Conservation (phyloP, 2,888 invertebrate genomes). For the Antitype chi region DNA sequence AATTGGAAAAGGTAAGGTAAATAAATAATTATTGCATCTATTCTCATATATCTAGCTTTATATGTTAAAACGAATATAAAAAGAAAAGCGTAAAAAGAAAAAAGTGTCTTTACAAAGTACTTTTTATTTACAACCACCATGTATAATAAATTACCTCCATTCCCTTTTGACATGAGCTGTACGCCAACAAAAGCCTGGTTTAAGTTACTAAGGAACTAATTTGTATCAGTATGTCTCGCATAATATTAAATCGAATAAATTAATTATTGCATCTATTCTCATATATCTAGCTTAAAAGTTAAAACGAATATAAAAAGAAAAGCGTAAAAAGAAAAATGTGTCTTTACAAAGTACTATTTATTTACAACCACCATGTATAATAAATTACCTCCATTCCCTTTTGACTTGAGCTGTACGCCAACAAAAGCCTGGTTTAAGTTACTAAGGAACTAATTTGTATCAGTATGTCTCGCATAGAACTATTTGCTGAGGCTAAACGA, state of each 20-base stretch:
- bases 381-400: constrained; percentile 40
- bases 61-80: constrained; percentile 12
- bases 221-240: constrained; percentile 53
- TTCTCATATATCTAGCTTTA: constrained; percentile 25
- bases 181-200: constrained; percentile 41
- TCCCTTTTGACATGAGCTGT: constrained; percentile 31
- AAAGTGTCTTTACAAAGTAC: background rate
- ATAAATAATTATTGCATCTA: background rate
- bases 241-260: too few species aligned
- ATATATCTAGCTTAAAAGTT: constrained; percentile 28
- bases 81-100: background rate
- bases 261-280: too few species aligned
- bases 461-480: constrained; percentile 50
- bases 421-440: constrained; percentile 51
- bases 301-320: constrained; percentile 11
- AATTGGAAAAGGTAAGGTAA: background rate
- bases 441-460: constrained; percentile 62
- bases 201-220: constrained; percentile 61
- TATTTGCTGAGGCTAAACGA: constrained; percentile 50
- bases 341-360: constrained; percentile 7
- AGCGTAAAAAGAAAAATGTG: background rate
- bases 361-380: constrained; percentile 12
- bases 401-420: constrained; percentile 27
- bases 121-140: constrained; percentile 15
- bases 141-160: constrained; percentile 37